Evolutionary conservation across 2,888 invertebrate species (phyloP), one percentile per base, ranked within the genome.

Genomic region (Nomada ruficornis): DNA sequence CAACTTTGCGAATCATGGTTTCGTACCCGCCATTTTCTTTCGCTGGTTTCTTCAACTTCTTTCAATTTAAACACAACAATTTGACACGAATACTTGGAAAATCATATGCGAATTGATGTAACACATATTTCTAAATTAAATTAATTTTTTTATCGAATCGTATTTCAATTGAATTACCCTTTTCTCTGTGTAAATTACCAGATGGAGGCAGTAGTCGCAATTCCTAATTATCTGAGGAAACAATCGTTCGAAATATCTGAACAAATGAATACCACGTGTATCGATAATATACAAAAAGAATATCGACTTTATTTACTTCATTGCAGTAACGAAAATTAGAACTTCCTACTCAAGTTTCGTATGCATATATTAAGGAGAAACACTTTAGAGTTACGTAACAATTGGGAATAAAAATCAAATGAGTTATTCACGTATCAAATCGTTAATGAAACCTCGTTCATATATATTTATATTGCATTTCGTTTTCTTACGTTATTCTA

Each of bases 11-110:
- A 73, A 67, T 67, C 18, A 47, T 26, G 59, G 20, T 57, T 70
- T 71, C 74, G n/a, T 55, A 77, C 71, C 88, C 89, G 86, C 90
- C 91, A 91, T 91, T 91, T 91, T 91, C 83, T 86, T 85, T 83
- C 68, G 67, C 63, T 80, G 80, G 85, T 67, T 80, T 75, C 87
- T 42, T 67, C 44, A 50, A 44, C 55, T 65, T 52, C 42, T 42
- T 64, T 42, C 10, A 42, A 44, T 23, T 23, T 44, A 52, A 26
- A 15, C 9, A 11, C n/a, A 13, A n/a, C 20, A 15, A 63, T 69
- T 52, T 15, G 0, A 9, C 0, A 2, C 1, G 11, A n/a, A 50
- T 10, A 1, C 15, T 50, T 2, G 1, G 0, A 0, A 15, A 62
- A n/a, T 47, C 23, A 11, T 65, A 18, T 18, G n/a, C 2, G 1